phyloP scores from a whole-genome alignment of 2,113 vertebrate genomes.

The Dermatemys mawii region DNA sequence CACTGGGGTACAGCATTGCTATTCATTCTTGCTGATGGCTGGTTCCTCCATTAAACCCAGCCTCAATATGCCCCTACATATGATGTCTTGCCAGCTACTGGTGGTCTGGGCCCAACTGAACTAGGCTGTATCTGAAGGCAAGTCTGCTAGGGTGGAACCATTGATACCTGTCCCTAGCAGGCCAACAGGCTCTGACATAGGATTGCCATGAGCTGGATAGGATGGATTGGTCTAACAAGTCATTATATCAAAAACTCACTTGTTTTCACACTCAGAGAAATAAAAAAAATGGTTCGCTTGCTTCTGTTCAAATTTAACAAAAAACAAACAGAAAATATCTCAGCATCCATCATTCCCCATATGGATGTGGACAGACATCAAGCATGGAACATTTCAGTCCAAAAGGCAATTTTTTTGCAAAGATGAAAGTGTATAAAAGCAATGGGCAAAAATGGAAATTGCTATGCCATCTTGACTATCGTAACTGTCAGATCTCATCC shows the following conservation, averaged over 20 bases:
- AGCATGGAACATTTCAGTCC: neutral
- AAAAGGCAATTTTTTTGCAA: neutral
- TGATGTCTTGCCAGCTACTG: neutral
- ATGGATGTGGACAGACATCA: neutral
- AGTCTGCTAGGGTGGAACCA: neutral
- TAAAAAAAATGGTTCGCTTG: neutral
- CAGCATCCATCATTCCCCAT: neutral
- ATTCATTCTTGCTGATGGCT: neutral
- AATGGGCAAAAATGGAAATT: neutral
- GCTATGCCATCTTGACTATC: neutral
- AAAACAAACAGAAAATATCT: neutral
- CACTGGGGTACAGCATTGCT: neutral
- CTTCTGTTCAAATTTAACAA: neutral
- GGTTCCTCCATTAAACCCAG: neutral
- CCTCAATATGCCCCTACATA: neutral
- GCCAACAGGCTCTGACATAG: neutral
- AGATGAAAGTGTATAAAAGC: neutral
- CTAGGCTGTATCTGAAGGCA: neutral
- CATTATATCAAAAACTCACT: neutral
- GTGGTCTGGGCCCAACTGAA: neutral
- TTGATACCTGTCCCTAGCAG: neutral
- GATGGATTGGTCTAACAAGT: neutral
- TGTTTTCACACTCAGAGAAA: neutral
- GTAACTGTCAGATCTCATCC: slow-evolving; percentile 40
- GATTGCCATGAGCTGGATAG: neutral